Base-by-base conservation (phyloP, 37 sponge, comb jelly and placozoan species). In the Amphimedon queenslandica region DNA sequence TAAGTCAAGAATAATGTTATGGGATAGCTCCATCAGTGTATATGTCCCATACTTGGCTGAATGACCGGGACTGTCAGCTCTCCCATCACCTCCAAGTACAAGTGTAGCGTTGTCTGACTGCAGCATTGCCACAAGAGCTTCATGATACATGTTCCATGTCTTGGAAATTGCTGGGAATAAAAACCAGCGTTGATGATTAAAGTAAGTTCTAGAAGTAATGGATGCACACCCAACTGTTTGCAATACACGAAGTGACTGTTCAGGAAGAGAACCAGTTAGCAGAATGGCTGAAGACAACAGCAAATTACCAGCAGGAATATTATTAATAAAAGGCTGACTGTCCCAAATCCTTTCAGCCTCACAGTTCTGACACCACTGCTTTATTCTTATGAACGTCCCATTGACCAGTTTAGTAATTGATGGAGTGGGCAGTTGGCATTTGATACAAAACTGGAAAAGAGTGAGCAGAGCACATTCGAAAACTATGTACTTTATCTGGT, bases 41-140 rank as follows among this genome's bases (percentile, higher is more conserved):
- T 80, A 80, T 24, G 65, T 41, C 0, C 81, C 81, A 71, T 40
- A 80, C 71, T 80, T 80, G 31, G 81, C 81, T 40, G 53, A 57
- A 41, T 80, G 74, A 21, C 73, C 81, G 42, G 81, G 81, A 73
- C 81, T 80, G 66, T 80, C 81, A 42, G 66, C 64, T 40, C 81
- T 70, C 25, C 73, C 73, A 58, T 72, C 73, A 25, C 73, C 73
- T 27, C 69, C 69, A 67, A 67, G 6, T 21, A 67, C 29, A 33
- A 67, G 69, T 30, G 21, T 13, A n/a, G 5, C 5, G 5, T 60
- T 24, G 21, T 24, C 27, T 13, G 5, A 6, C 0, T 71, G 63
- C 61, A 60, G 27, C 31, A 32, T 37, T 10, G 36, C 21, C 4
- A 67, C 4, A 33, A 67, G 68, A 13, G 4, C 5, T 33, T 10